Conservation (phyloP, 2,888 invertebrate species). For the Hyposoter didymator region DNA sequence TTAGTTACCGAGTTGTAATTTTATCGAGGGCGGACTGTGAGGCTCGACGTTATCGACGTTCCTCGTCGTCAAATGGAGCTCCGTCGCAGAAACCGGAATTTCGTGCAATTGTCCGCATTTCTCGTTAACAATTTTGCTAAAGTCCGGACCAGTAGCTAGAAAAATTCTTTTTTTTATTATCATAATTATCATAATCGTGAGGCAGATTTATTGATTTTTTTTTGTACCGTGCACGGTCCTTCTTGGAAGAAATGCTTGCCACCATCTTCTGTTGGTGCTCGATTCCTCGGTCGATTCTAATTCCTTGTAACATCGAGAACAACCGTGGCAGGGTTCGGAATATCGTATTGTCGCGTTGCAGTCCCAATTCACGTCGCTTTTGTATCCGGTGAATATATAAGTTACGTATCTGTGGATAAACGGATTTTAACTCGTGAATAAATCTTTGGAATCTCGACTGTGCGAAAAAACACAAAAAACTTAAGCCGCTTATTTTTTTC, state of each 20-base stretch:
- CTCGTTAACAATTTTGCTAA: slow-evolving; percentile 86
- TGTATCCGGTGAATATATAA: slow-evolving; percentile 90
- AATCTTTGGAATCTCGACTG: not conserved
- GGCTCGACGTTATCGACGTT: slow-evolving; percentile 81
- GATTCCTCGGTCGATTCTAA: slow-evolving; percentile 80
- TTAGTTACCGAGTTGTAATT: slow-evolving; percentile 85
- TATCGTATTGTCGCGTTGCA: slow-evolving; percentile 90
- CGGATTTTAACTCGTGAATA: not conserved
- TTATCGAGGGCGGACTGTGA: slow-evolving; percentile 85
- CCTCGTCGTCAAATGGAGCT: slow-evolving; percentile 87
- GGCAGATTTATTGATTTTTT: not conserved
- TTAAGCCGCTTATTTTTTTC: not conserved
- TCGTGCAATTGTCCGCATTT: slow-evolving; percentile 86
- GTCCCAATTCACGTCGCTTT: slow-evolving; percentile 88
- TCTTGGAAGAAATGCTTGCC: slow-evolving; percentile 84
- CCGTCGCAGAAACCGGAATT: slow-evolving; percentile 87
- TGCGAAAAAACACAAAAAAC: not conserved
- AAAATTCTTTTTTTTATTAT: not conserved
- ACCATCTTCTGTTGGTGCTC: slow-evolving; percentile 83
- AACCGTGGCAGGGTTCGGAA: slow-evolving; percentile 92
- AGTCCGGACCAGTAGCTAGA: slow-evolving; percentile 80
- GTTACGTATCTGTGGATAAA: slow-evolving; percentile 87
- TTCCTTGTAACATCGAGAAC: slow-evolving; percentile 88
- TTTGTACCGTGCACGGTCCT: slow-evolving; percentile 59
- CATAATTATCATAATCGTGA: not conserved